A percentile compares a stretch with the other conserved stretches of the same genome.
phyloP scores from a whole-genome alignment of 2,797 vertebrate genomes.

The Sebastes aleutianus region DNA sequence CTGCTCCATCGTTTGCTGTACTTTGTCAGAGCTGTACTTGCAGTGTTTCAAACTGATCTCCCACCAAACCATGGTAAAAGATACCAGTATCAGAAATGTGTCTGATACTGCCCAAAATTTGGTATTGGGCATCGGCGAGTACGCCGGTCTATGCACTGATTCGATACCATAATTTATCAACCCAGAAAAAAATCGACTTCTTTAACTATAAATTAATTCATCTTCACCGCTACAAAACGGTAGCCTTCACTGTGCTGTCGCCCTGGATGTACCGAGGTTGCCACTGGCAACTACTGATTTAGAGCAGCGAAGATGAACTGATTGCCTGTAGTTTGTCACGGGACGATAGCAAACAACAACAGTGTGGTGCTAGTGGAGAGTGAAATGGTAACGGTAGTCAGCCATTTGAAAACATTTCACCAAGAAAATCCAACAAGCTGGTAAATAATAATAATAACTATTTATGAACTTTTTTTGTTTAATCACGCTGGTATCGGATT shows the following conservation, averaged over 20 bases:
- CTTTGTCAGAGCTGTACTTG: background rate
- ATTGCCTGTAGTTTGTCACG: too few relatives aligned
- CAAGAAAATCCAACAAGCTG: too few relatives aligned
- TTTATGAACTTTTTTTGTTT: too few relatives aligned
- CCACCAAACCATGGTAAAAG: fast-evolving
- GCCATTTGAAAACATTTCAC: too few relatives aligned
- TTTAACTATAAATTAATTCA: background rate
- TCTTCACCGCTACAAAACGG: background rate
- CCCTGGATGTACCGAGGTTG: background rate
- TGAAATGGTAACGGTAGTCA: background rate
- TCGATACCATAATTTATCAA: background rate
- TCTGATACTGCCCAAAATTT: background rate
- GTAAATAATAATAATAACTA: too few relatives aligned
- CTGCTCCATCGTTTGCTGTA: background rate
- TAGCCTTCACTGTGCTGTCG: background rate
- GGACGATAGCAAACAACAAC: too few relatives aligned
- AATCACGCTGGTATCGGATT: background rate
- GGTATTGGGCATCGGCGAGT: background rate
- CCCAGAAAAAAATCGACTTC: background rate
- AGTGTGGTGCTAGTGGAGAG: background rate
- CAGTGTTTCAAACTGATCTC: background rate
- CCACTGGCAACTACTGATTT: background rate
- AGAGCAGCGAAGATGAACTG: background rate
- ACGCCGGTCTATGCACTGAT: background rate
- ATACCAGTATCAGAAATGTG: background rate